A percentile compares a stretch with the other conserved stretches of the same genome.
Evolutionary conservation across 1,140 invertebrate species (phyloP).

Genomic region (Megalopta genalis): DNA sequence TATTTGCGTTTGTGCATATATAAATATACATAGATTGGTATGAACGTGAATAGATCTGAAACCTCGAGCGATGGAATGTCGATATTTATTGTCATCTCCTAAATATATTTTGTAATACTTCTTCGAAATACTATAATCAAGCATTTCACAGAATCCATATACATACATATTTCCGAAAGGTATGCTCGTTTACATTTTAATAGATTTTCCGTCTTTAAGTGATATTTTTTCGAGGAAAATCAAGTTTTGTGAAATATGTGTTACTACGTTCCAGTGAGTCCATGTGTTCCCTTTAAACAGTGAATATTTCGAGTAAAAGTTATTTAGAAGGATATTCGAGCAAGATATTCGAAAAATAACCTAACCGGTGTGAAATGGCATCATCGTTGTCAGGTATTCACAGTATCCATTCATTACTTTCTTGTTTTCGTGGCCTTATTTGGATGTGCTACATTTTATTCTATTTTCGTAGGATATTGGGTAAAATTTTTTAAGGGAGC

Average conservation of each 20-base stretch:
- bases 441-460: neutral
- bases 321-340: neutral
- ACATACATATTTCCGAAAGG: neutral
- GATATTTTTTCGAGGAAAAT: neutral
- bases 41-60: constrained; percentile 30
- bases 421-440: neutral
- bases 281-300: neutral
- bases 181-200: neutral
- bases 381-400: constrained; percentile 54
- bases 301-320: neutral
- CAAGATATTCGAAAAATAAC: constrained; percentile 11
- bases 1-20: constrained; percentile 23
- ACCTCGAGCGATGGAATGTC: neutral
- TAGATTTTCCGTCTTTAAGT: neutral
- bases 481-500: constrained; percentile 86
- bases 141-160: neutral
- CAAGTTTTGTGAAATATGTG: constrained; percentile 16
- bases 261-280: neutral
- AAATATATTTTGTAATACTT: constrained; percentile 4
- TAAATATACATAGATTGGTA: neutral
- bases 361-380: constrained; percentile 45
- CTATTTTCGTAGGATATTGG: constrained; percentile 81
- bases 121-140: neutral
- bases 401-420: constrained; percentile 1
- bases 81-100: constrained; percentile 14